Base-by-base conservation (phyloP, 2,888 invertebrate genomes). In the Encarsia formosa region DNA sequence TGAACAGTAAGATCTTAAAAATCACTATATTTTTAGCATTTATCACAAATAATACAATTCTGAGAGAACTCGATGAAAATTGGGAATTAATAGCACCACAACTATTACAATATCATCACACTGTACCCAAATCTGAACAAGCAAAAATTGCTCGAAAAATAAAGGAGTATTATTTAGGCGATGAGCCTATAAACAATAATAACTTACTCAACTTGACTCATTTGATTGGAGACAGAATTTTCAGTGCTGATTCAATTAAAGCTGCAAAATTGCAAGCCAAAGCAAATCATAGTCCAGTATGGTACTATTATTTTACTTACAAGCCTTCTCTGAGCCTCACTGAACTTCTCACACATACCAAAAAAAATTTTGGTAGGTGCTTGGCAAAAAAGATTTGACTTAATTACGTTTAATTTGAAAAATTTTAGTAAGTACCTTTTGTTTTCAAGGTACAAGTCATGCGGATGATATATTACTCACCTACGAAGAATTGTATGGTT, bases 391-490 rank as follows among this genome's bases (percentile, higher is more conserved):
- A n/a, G n/a, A n/a, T n/a, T n/a, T n/a, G n/a, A n/a, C n/a, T n/a
- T n/a, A n/a, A n/a, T n/a, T n/a, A n/a, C n/a, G n/a, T n/a, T n/a
- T n/a, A n/a, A n/a, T n/a, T n/a, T n/a, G n/a, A n/a, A n/a, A n/a
- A n/a, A n/a, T n/a, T n/a, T n/a, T n/a, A n/a, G n/a, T n/a, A n/a
- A n/a, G n/a, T n/a, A n/a, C n/a, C n/a, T n/a, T n/a, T n/a, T n/a
- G n/a, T n/a, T n/a, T n/a, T n/a, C n/a, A 70, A 82, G 87, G 86
- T 63, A 80, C 79, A 16, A 77, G 80, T 59, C 85, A 85, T 66
- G 83, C 77, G 1, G 85, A 85, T 59, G 85, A 86, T 61, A 72
- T 80, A 2, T 62, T 78, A n/a, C n/a, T n/a, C n/a, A 22, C 77
- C 78, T n/a, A 40, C 65, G 84, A n/a, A 74, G 81, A 60, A n/a